Base-by-base conservation (phyloP, 2,113 vertebrate species). In the Rhinichthys klamathensis region DNA sequence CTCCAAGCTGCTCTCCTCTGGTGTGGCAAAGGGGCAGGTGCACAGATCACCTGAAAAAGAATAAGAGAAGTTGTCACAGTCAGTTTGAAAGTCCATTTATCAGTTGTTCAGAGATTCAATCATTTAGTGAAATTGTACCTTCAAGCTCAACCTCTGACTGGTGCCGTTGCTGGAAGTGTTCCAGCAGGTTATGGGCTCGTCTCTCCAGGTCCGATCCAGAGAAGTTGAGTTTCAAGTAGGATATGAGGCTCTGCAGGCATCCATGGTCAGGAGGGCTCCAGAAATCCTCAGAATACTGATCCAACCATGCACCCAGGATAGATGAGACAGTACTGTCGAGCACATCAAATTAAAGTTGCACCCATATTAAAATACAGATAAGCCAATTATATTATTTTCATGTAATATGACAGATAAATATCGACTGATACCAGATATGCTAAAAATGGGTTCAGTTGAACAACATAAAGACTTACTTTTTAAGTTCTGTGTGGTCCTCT, bases 271-370 rank as follows among this genome's bases (percentile, higher is more conserved):
- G 97, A 0, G 97, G 97, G 74, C 91, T 97, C 88, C 96, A 97
- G 94, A 99, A 99, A 87, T 99, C 98, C 91, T 99, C 98, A 0
- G 98, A 98, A 90, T 99, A 99, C 93, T 99, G 98, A 93, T 99
- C 98, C 92, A 99, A 91, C 98, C 98, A 99, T 9, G 98, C 97
- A 0, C 98, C 97, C 93, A 99, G 94, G 94, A 99, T 99, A 91
- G 97, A 99, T 0, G 98, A 99, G 85, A 99, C 95, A 73, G 98
- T 97, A 89, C 98, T 98, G 92, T 0, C 51, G 51, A 6, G 23
- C 67, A 58, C 46, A 83, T 63, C 8, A 41, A 76, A 32, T 54
- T 32, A 76, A 16, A 10, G 4, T 54, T 32, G 70, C 70, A 8
- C n/a, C n/a, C 7, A 46, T 74, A 49, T 73, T 15, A 3, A 46